Evolutionary conservation across 2,888 invertebrate species (phyloP).

Genomic region (Coenonympha arcania): DNA sequence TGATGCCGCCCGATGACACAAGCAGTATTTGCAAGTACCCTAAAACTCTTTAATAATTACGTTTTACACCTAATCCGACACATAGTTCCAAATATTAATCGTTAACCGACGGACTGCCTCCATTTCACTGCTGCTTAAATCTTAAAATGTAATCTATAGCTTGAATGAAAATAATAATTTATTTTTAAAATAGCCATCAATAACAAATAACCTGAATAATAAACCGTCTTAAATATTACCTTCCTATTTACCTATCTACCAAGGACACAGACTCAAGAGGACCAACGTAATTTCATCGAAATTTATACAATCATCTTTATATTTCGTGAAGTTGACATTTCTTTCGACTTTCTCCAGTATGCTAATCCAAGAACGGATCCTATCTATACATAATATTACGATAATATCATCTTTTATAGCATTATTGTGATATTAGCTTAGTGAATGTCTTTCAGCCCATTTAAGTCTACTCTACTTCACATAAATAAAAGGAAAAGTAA

Average conservation of each 20-base stretch:
- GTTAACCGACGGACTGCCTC: conserved; percentile 21
- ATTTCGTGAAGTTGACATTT: conserved; percentile 1
- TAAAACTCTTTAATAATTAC: not conserved
- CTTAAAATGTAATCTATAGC: conserved; percentile 44
- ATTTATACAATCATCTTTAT: conserved; percentile 17
- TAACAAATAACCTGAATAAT: conserved; percentile 45
- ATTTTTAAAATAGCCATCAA: conserved; percentile 36
- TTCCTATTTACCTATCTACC: conserved; percentile 63
- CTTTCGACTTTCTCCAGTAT: not conserved
- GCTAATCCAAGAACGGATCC: conserved; percentile 12
- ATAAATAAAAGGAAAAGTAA: not conserved
- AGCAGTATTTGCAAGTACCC: not conserved
- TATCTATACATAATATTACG: too few species aligned
- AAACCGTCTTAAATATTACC: conserved; percentile 50
- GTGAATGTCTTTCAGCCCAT: conserved; percentile 6
- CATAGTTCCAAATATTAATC: conserved; percentile 1
- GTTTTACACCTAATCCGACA: not conserved
- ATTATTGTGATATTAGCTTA: conserved; percentile 23
- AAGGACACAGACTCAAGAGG: conserved; percentile 44
- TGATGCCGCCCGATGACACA: conserved; percentile 8
- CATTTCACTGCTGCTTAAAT: conserved; percentile 20
- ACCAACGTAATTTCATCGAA: conserved; percentile 27
- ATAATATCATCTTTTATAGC: conserved; percentile 23
- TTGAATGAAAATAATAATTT: conserved; percentile 50
- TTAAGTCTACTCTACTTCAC: conserved; percentile 1